Evolutionary conservation across 2,113 vertebrate genomes (phyloP), one percentile per base, ranked within the genome.

Genomic region (Argyrosomus japonicus): DNA sequence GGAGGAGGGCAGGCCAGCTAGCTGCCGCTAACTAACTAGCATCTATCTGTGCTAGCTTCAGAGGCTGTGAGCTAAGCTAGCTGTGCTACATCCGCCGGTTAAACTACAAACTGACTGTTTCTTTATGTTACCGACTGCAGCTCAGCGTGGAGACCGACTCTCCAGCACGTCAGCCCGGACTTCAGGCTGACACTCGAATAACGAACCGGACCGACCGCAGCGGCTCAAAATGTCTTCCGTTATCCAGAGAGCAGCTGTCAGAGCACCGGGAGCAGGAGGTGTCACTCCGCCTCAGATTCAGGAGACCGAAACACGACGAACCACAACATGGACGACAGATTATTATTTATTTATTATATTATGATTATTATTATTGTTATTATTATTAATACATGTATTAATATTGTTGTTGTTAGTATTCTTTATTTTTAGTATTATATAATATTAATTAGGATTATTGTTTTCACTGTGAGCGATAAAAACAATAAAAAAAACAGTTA

Each of bases 191-290:
- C 63, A 50, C 76, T 68, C 53, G 13, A 48, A 57, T 32, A 81
- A 72, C 27, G 32, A 27, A 80, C 51, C 60, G 65, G 51, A 87
- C 21, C 56, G 80, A 90, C 89, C 36, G 73, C 78, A 69, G 54
- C 63, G 7, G 77, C 88, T 92, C 86, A 92, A 94, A 89, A 92
- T 92, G 91, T 93, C 89, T 88, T 81, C 90, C 79, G 88, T 87
- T 82, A 10, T 69, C 56, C 75, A 70, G 40, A 68, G 63, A 79
- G 53, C 71, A 86, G 84, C 89, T 81, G 85, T 78, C 86, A 87
- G 27, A 57, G 62, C 3, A 83, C 81, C 81, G 79, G 74, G 27
- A 67, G 61, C 63, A 62, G 71, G 91, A 91, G 48, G 81, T 75
- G 81, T 92, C 89, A 92, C 91, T 92, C 82, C 29, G 79, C 47